These are phyloP conservation scores for Chaenodraco wilsoni DNA, from an alignment of 2,797 vertebrate genomes.

Conservation along the genomic window DNA sequence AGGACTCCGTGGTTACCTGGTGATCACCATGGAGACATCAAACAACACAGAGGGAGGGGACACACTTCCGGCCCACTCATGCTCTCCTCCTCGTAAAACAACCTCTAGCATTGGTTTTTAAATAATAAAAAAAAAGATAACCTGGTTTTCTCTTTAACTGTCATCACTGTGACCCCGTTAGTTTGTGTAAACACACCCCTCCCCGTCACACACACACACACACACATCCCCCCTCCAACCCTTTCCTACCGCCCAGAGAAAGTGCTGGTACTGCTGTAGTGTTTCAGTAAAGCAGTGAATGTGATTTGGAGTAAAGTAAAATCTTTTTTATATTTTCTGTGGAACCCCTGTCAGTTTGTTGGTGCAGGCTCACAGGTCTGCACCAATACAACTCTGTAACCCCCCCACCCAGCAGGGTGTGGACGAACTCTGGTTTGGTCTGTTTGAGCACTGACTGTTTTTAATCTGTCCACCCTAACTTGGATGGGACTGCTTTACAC, in stretches of 20 bases:
- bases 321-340: slow-evolving; percentile 49
- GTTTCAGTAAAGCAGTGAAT: slow-evolving; percentile 62
- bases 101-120: slow-evolving; percentile 14
- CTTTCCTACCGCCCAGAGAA: slow-evolving; percentile 56
- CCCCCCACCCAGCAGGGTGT: slow-evolving; percentile 24
- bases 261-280: slow-evolving; percentile 62
- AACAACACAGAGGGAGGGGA: slow-evolving; percentile 38
- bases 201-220: slow-evolving; percentile 1
- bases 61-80: slow-evolving; percentile 32
- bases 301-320: slow-evolving; percentile 65
- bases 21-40: slow-evolving; percentile 51
- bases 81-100: slow-evolving; percentile 39
- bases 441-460: slow-evolving; percentile 74
- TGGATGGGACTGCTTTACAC: slow-evolving; percentile 63
- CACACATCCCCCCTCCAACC: slow-evolving; percentile 7
- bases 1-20: slow-evolving; percentile 42
- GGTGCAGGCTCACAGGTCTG: slow-evolving; percentile 15
- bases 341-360: slow-evolving; percentile 42
- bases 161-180: slow-evolving; percentile 54
- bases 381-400: slow-evolving; percentile 25
- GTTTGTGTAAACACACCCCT: slow-evolving; percentile 49
- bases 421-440: slow-evolving; percentile 53
- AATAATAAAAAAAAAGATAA: slow-evolving; percentile 15
- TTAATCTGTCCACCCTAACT: slow-evolving; percentile 55
- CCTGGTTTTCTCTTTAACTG: slow-evolving; percentile 39